Conservation (phyloP, 2,888 invertebrate genomes). For the Drosophila flavopinicola region DNA sequence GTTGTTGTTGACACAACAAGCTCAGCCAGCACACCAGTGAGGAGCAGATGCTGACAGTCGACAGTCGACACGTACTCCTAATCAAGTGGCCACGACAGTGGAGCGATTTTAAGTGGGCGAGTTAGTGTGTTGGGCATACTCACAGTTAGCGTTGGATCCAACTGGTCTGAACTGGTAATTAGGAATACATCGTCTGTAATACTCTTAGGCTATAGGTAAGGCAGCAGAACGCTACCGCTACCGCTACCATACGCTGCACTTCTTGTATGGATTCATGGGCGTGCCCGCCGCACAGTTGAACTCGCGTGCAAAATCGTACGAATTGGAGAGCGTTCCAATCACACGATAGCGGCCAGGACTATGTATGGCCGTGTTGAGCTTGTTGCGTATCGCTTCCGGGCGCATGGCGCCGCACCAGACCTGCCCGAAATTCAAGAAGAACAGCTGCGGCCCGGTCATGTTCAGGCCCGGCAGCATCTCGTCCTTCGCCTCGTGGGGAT, state of each 20-base stretch:
- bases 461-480: slow-evolving; percentile 90
- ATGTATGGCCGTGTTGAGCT: slow-evolving; percentile 92
- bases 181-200: slow-evolving; percentile 51
- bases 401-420: slow-evolving; percentile 93
- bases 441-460: slow-evolving; percentile 91
- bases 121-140: slow-evolving; percentile 22
- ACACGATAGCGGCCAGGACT: slow-evolving; percentile 93
- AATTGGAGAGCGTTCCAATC: slow-evolving; percentile 91
- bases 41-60: slow-evolving; percentile 12
- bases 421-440: slow-evolving; percentile 96
- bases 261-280: slow-evolving; percentile 91
- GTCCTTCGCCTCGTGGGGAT: slow-evolving; percentile 85
- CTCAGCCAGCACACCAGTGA: slow-evolving; percentile 3
- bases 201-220: slow-evolving; percentile 49
- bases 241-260: slow-evolving; percentile 91
- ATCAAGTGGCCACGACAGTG: slow-evolving; percentile 43
- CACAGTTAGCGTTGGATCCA: slow-evolving; percentile 46
- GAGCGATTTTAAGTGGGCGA: slow-evolving; percentile 26
- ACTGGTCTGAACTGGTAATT: slow-evolving; percentile 31
- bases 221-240: neutral
- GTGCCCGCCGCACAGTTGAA: slow-evolving; percentile 89
- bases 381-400: slow-evolving; percentile 91
- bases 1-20: slow-evolving; percentile 62
- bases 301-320: slow-evolving; percentile 90
- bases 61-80: slow-evolving; percentile 24